Evolutionary conservation across 2,797 vertebrate species (phyloP).

Genomic region (Pelochelys cantorii): DNA sequence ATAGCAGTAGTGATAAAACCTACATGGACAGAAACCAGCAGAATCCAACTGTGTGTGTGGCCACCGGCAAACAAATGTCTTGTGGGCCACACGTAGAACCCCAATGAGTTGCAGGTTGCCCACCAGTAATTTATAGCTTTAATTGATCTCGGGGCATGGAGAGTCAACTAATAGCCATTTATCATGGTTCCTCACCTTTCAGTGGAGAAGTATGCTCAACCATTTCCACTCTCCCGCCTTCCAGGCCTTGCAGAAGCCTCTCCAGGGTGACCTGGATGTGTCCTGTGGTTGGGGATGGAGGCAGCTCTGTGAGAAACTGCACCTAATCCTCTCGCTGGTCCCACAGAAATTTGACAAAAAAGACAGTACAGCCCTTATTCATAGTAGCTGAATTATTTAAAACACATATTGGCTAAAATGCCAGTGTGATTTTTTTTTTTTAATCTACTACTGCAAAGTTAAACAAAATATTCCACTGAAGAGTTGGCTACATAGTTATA

Average conservation of each 20-base stretch:
- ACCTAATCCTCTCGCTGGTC: background rate
- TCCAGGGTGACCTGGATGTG: background rate
- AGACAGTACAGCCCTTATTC: background rate
- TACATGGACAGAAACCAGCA: too few species aligned
- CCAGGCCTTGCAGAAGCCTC: background rate
- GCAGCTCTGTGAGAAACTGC: background rate
- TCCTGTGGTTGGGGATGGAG: background rate
- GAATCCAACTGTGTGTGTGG: too few species aligned
- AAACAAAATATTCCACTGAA: background rate
- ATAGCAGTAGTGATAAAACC: too few species aligned
- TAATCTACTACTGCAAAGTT: background rate
- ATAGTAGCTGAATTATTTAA: background rate
- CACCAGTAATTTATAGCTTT: background rate
- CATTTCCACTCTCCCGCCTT: background rate
- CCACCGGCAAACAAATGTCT: too few species aligned
- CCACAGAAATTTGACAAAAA: slow-evolving; percentile 2
- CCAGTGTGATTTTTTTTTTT: slow-evolving; percentile 11
- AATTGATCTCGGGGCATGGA: background rate
- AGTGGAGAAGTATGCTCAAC: background rate
- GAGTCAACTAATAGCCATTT: background rate
- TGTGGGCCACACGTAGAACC: too few species aligned
- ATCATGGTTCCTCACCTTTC: background rate
- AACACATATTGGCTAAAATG: background rate
- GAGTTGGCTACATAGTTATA: background rate
- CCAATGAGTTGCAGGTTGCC: too few species aligned